Evolutionary conservation across 2,797 vertebrate species (phyloP).

Genomic region (Delichon dasypus): DNA sequence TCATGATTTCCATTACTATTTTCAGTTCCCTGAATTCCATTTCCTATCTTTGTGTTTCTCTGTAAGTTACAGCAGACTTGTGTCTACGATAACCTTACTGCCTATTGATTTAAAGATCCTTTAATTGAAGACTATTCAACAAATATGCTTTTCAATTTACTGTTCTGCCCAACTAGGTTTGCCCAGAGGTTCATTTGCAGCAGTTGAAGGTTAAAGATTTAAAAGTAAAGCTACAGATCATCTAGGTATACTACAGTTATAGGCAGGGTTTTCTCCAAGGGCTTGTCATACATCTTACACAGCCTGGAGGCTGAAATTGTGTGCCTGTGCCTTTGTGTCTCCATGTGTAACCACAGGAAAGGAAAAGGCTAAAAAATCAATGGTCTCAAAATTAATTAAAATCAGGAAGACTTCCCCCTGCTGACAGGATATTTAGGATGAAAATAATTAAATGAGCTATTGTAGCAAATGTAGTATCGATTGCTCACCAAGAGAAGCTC

Average conservation of each 20-base stretch:
- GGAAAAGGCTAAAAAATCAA: slow-evolving; percentile 61
- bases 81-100: neutral
- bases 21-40: neutral
- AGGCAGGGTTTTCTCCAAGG: neutral
- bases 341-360: slow-evolving; percentile 26
- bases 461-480: slow-evolving; percentile 70
- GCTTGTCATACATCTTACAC: slow-evolving; percentile 24
- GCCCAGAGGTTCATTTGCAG: slow-evolving; percentile 22
- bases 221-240: neutral
- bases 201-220: slow-evolving; percentile 28
- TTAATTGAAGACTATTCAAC: slow-evolving; percentile 40
- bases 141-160: slow-evolving; percentile 35
- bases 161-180: slow-evolving; percentile 1
- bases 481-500: slow-evolving; percentile 56
- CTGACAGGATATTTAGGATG: slow-evolving; percentile 70
- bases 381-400: slow-evolving; percentile 74
- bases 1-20: neutral
- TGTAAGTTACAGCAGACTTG: neutral
- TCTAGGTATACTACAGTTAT: neutral
- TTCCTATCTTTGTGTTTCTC: neutral
- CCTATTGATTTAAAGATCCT: slow-evolving; percentile 21
- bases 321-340: slow-evolving; percentile 13
- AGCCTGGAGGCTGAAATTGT: slow-evolving; percentile 20
- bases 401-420: slow-evolving; percentile 56
- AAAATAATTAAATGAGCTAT: slow-evolving; percentile 76